Conservation (phyloP, 2,888 invertebrate species). For the Syritta pipiens region DNA sequence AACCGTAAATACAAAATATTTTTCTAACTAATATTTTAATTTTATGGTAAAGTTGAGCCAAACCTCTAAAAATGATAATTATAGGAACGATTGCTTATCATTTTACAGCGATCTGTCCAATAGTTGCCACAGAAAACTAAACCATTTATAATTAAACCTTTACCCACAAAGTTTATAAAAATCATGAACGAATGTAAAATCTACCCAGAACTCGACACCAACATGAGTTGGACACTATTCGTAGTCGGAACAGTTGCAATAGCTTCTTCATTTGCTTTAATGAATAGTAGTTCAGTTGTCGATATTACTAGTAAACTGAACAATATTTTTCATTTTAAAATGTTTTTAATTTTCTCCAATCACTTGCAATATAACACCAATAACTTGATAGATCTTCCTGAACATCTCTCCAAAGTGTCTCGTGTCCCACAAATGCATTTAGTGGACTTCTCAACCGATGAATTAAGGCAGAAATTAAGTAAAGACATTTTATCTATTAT, state of each 20-base stretch:
- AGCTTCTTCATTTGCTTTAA: neutral
- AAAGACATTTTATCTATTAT: slow-evolving; percentile 15
- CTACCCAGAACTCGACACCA: neutral
- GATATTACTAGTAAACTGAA: slow-evolving; percentile 6
- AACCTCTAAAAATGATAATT: too few species aligned
- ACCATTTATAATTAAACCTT: too few species aligned
- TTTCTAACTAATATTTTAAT: too few species aligned
- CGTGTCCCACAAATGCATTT: slow-evolving; percentile 33
- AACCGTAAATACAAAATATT: too few species aligned
- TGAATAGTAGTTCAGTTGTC: slow-evolving; percentile 35
- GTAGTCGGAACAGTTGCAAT: too few species aligned
- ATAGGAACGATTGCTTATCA: too few species aligned
- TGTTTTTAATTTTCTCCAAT: slow-evolving; percentile 28
- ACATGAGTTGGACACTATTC: too few species aligned
- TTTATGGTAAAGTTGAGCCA: too few species aligned
- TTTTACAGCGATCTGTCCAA: too few species aligned
- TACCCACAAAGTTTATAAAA: slow-evolving; percentile 50
- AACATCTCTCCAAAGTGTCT: neutral
- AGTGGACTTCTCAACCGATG: neutral
- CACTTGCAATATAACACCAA: too few species aligned
- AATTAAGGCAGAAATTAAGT: neutral
- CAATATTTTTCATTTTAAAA: slow-evolving; percentile 11
- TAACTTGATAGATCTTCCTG: slow-evolving; percentile 3
- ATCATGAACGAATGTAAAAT: neutral
- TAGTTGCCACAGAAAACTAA: too few species aligned